These are phyloP conservation scores for Tadarida brasiliensis DNA, from an alignment of 2,797 vertebrate genomes.

Conservation along the genomic window DNA sequence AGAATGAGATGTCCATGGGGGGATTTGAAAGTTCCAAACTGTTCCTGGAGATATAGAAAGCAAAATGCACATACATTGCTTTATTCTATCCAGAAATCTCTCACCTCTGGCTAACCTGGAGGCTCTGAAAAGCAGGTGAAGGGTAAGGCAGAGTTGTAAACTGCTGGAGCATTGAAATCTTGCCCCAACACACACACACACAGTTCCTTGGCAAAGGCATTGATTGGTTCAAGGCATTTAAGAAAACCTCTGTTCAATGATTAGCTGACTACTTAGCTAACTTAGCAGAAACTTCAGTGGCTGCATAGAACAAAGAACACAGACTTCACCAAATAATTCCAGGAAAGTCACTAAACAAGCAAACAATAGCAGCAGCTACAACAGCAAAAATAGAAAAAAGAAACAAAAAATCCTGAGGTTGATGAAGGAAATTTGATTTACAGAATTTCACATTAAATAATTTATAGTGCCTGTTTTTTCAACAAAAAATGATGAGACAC, in stretches of 20 bases:
- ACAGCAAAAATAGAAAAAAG: not conserved
- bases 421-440: not conserved
- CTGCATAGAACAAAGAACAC: not conserved
- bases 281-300: not conserved
- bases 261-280: constrained; percentile 1
- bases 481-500: constrained; percentile 12
- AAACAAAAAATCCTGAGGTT: not conserved
- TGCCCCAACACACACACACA: not conserved
- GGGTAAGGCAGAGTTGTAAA: not conserved
- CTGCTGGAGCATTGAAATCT: not conserved
- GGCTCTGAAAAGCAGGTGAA: not conserved
- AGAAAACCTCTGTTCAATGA: not conserved
- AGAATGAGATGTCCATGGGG: not conserved
- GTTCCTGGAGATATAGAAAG: not conserved
- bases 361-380: not conserved
- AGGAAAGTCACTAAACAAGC: not conserved
- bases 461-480: not conserved
- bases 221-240: not conserved
- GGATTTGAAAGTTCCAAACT: not conserved
- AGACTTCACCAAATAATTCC: not conserved
- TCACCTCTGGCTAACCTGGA: not conserved
- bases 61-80: not conserved
- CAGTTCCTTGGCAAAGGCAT: not conserved
- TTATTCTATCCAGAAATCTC: not conserved
- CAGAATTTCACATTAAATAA: not conserved